These are phyloP conservation scores for Drosophila maculinotata DNA, from an alignment of 2,888 invertebrate genomes.

Conservation along the genomic window DNA sequence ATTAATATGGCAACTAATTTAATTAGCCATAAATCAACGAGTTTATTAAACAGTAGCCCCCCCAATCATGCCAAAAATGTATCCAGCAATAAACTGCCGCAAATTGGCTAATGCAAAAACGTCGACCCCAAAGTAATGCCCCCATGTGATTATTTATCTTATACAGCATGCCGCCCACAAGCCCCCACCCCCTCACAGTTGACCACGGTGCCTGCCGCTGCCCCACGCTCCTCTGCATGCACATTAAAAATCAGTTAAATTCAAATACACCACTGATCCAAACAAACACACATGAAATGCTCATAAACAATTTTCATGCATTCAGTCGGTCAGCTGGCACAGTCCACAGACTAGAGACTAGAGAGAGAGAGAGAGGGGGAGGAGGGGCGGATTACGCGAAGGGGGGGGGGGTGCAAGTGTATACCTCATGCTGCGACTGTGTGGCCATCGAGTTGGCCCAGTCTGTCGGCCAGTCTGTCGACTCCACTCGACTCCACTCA, in stretches of 20 bases:
- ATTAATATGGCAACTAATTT: slow-evolving; percentile 75
- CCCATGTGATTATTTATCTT: slow-evolving; percentile 68
- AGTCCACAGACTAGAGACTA: slow-evolving; percentile 19
- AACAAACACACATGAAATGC: slow-evolving; percentile 32
- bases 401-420: neutral
- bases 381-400: neutral
- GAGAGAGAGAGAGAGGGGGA: neutral
- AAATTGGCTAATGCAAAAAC: slow-evolving; percentile 76
- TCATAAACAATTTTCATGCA: slow-evolving; percentile 76
- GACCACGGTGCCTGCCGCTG: too few relatives aligned
- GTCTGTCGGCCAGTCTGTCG: slow-evolving; percentile 13
- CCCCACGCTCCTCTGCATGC: slow-evolving; percentile 27
- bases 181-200: neutral
- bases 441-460: slow-evolving; percentile 26
- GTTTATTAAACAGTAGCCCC: slow-evolving; percentile 80
- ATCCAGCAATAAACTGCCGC: slow-evolving; percentile 76
- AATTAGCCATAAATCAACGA: slow-evolving; percentile 80
- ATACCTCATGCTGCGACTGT: slow-evolving; percentile 40
- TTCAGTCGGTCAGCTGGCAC: slow-evolving; percentile 51
- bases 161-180: slow-evolving; percentile 55
- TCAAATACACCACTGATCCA: slow-evolving; percentile 62
- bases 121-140: slow-evolving; percentile 69
- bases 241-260: slow-evolving; percentile 78
- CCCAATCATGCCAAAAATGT: slow-evolving; percentile 72
- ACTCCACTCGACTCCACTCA: slow-evolving; percentile 54